Conservation (phyloP, 2,888 invertebrate genomes). For the Serrognathus titanus region DNA sequence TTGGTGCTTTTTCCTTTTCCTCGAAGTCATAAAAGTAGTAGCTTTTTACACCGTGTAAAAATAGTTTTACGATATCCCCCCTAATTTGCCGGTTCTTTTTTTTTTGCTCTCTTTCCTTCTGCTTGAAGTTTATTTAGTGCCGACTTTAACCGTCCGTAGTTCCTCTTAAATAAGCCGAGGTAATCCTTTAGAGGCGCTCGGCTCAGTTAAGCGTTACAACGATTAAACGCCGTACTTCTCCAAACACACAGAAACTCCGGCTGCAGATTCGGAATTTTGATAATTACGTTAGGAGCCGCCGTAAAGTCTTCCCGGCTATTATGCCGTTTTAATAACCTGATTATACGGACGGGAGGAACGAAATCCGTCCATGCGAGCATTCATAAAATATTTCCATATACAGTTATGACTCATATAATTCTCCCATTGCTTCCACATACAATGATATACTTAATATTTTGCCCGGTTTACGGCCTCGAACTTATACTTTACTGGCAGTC, state of each 20-base stretch:
- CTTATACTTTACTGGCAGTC: conserved; percentile 10
- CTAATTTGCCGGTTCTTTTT: too few species aligned
- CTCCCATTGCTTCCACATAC: conserved; percentile 14
- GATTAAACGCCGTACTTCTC: conserved; percentile 9
- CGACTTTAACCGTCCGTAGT: too few species aligned
- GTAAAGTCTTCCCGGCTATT: conserved; percentile 21
- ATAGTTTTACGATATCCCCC: too few species aligned
- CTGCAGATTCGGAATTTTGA: conserved; percentile 21
- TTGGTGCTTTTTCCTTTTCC: too few species aligned
- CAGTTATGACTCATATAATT: conserved; percentile 16
- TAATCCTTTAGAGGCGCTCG: conserved; percentile 7
- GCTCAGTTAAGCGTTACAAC: conserved; percentile 11
- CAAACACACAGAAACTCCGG: conserved; percentile 5
- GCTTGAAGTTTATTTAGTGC: too few species aligned
- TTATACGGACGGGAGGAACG: conserved; percentile 25
- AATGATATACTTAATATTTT: conserved; percentile 10
- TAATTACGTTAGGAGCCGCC: conserved; percentile 27
- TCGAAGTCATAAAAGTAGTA: too few species aligned
- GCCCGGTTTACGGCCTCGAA: conserved; percentile 8
- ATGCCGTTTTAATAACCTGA: conserved; percentile 25
- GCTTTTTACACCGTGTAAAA: too few species aligned
- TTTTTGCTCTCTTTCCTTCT: too few species aligned
- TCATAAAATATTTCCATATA: conserved; percentile 22
- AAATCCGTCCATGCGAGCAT: conserved; percentile 20
- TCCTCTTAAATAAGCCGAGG: neutral